Base-by-base conservation (phyloP, 2,113 vertebrate species). In the Paedocypris sp. region DNA sequence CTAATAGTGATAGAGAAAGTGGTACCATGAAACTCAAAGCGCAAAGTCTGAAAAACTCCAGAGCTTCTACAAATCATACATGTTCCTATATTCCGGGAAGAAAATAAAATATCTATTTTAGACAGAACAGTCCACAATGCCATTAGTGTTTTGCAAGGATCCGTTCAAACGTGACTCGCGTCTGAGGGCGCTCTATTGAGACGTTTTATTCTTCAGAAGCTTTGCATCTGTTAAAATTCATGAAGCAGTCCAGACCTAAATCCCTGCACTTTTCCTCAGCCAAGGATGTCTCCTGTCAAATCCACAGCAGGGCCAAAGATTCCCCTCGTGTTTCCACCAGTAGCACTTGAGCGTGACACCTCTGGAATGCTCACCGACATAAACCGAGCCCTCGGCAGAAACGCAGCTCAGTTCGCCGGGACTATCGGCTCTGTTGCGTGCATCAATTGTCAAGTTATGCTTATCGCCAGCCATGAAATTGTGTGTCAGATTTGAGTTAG, bases 201-300 rank as follows among this genome's bases (percentile, higher is more conserved):
- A 51, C 51, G 46, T 45, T 51, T 19, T 58, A 63, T 54, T 54
- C 61, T 53, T 62, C 25, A n/a, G n/a, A n/a, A n/a, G 29, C 26
- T 63, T 45, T 45, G 50, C 28, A 42, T 63, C 52, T 45, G 38
- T n/a, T 36, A 25, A 46, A 36, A 35, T 53, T 52, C 32, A 51
- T 33, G 48, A 38, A 31, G 60, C 52, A 46, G 53, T 16, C 22
- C 20, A 36, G 15, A 33, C 19, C 46, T 45, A 45, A 64, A 59
- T 59, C 8, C 16, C 26, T 41, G 6, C 6, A 6, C 38, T 62
- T 41, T 28, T 11, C 28, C 31, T 54, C 19, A 12, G 28, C 36
- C 52, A 22, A 28, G 36, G 33, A 43, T 25, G 38, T 58, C 29
- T 45, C 38, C 32, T 20, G 33, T 46, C 39, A 36, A 41, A 12